Percentiles rank a stretch among this genome's conserved stretches.
These are phyloP conservation scores for Triplophysa yarkandensis DNA, from an alignment of 2,797 vertebrate species.

Conservation along the genomic window DNA sequence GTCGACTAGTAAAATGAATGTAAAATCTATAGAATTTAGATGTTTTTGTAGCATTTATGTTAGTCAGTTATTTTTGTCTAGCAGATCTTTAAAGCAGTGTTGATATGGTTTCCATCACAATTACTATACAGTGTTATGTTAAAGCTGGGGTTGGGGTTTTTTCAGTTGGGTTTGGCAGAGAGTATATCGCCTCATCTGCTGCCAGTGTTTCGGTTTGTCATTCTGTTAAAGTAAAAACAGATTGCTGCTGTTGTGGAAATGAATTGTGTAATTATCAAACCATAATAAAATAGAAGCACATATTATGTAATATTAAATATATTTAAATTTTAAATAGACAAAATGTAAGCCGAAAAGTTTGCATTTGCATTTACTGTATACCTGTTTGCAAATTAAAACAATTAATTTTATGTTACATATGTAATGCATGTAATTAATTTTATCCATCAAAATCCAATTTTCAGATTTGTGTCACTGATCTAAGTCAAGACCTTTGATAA, in stretches of 20 bases:
- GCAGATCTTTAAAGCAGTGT: constrained; percentile 7
- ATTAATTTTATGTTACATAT: no score
- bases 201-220: constrained; percentile 35
- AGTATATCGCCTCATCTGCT: constrained; percentile 41
- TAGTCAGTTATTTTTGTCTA: not conserved
- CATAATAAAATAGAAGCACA: constrained; percentile 14
- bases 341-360: no score
- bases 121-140: constrained; percentile 16
- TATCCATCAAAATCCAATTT: no score
- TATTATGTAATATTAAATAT: no score
- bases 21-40: no score
- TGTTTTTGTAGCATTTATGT: constrained; percentile 13
- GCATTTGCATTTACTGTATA: no score
- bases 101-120: constrained; percentile 26
- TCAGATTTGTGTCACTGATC: no score
- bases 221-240: constrained; percentile 24
- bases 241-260: not conserved
- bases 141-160: constrained; percentile 20
- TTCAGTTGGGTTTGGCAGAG: constrained; percentile 9
- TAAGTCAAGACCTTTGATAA: no score
- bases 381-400: no score
- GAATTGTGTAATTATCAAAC: not conserved
- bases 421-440: no score
- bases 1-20: no score
- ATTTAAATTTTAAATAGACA: no score